phyloP scores from a whole-genome alignment of 2,888 invertebrate genomes.

The Dioctria rufipes region DNA sequence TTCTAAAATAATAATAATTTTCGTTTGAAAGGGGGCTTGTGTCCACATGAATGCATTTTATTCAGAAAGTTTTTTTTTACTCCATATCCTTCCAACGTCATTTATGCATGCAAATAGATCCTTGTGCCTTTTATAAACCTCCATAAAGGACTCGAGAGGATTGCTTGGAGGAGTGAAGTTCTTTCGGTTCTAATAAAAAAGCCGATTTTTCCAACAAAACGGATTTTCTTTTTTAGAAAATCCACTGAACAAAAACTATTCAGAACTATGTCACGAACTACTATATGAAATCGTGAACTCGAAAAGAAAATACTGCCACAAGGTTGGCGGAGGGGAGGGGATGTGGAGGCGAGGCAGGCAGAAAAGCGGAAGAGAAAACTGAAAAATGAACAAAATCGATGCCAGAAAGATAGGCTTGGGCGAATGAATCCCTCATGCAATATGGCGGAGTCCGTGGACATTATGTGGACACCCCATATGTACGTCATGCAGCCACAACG shows the following conservation, averaged over 20 bases:
- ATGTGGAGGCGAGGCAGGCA: neutral
- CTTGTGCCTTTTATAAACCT: constrained; percentile 34
- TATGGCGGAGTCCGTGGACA: no score
- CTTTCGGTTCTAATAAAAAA: constrained; percentile 25
- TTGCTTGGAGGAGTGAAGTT: constrained; percentile 18
- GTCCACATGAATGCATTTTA: no score
- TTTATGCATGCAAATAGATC: constrained; percentile 4
- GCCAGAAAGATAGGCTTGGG: neutral
- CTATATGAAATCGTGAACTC: constrained; percentile 3
- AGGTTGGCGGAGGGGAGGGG: neutral
- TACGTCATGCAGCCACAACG: no score
- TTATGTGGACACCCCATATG: no score
- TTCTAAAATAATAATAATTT: no score
- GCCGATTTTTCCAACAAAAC: constrained; percentile 13
- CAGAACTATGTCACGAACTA: constrained; percentile 20
- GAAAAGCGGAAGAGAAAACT: neutral
- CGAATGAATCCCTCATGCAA: neutral
- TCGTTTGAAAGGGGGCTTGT: no score
- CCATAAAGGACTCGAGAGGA: constrained; percentile 9
- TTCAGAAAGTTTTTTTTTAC: no score
- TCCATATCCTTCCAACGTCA: no score
- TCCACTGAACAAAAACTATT: neutral
- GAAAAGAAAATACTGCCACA: neutral
- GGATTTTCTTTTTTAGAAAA: neutral
- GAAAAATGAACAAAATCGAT: constrained; percentile 24